These are phyloP conservation scores for Drosophila littoralis DNA, from an alignment of 1,140 invertebrate species.

Conservation along the genomic window DNA sequence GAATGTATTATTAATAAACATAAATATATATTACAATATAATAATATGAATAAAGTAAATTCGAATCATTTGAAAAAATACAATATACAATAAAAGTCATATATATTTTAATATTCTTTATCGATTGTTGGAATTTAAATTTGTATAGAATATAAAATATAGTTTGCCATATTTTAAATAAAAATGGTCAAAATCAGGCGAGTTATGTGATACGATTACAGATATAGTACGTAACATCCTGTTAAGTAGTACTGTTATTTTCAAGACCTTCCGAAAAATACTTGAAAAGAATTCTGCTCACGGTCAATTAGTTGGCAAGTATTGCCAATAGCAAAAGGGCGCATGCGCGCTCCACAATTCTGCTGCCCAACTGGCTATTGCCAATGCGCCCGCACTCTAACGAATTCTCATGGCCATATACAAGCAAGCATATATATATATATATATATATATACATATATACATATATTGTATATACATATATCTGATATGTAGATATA, in stretches of 20 bases:
- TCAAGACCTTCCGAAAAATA: slow-evolving; percentile 8
- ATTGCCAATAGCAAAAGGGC: slow-evolving; percentile 32
- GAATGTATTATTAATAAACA: too few relatives aligned
- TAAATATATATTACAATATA: too few relatives aligned
- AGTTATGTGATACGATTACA: not conserved
- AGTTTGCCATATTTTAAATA: too few relatives aligned
- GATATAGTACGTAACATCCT: not conserved
- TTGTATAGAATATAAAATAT: too few relatives aligned
- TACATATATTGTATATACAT: slow-evolving; percentile 3
- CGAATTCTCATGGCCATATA: slow-evolving; percentile 34
- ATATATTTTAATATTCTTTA: too few relatives aligned
- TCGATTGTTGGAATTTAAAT: too few relatives aligned
- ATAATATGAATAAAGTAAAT: too few relatives aligned
- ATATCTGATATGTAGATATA: not conserved
- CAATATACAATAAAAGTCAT: too few relatives aligned
- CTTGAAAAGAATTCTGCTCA: slow-evolving; percentile 28
- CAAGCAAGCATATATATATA: not conserved
- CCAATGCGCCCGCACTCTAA: slow-evolving; percentile 14
- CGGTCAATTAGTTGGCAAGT: slow-evolving; percentile 40
- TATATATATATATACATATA: not conserved
- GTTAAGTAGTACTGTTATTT: not conserved
- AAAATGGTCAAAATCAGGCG: too few relatives aligned
- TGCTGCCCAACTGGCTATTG: slow-evolving; percentile 27
- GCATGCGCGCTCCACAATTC: slow-evolving; percentile 38
- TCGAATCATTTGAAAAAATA: too few relatives aligned